phyloP scores from a whole-genome alignment of 2,797 vertebrate genomes.

The Rhinoraja longicauda region DNA sequence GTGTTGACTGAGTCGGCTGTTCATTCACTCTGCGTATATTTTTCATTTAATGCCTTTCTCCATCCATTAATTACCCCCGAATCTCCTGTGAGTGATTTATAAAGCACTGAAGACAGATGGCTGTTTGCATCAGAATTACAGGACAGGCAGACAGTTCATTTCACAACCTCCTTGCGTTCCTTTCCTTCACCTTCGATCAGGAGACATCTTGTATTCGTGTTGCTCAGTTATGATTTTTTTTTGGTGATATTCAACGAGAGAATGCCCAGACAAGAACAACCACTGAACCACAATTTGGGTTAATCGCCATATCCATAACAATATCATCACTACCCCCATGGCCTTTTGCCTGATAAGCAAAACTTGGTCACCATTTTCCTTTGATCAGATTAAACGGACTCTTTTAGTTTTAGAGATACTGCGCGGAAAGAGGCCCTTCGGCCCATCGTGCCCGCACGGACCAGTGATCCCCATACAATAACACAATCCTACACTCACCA shows the following conservation, averaged over 20 bases:
- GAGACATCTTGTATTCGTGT: conserved; percentile 14
- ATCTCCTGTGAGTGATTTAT: conserved; percentile 31
- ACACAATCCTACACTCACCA: no score
- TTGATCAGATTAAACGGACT: not conserved
- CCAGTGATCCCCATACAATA: no score
- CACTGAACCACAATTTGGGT: not conserved
- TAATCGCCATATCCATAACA: not conserved
- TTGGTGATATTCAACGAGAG: not conserved
- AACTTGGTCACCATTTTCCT: not conserved
- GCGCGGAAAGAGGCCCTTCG: no score
- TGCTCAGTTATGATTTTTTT: not conserved
- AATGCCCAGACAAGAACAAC: not conserved
- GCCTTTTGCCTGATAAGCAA: not conserved
- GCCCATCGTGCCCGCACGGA: no score
- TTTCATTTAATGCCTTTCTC: conserved; percentile 31
- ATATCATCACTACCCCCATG: not conserved
- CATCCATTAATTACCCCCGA: conserved; percentile 27
- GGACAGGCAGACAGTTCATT: conserved; percentile 7
- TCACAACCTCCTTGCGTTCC: conserved; percentile 19
- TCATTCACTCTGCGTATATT: conserved; percentile 25
- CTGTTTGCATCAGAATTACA: conserved; percentile 19
- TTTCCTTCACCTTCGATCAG: not conserved
- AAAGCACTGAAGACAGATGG: conserved; percentile 23
- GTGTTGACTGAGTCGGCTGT: conserved; percentile 17
- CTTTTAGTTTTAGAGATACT: not conserved